Conservation (phyloP, 30 jellyfish, hydroid and myxozoan species). For the Aurelia aurita region DNA sequence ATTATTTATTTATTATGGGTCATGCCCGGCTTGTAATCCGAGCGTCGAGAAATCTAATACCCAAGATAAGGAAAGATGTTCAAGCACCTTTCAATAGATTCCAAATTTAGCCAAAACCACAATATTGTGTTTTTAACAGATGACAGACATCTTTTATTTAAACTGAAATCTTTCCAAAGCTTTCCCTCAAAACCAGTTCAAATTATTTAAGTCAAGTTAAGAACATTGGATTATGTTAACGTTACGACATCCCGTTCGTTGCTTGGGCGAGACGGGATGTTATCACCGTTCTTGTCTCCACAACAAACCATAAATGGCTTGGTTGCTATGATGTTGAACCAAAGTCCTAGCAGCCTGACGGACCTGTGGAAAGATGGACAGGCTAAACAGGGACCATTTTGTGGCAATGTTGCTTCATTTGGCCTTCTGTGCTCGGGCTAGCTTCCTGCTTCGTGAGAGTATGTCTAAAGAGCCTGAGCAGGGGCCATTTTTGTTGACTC, state of each 20-base stretch:
- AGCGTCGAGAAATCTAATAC: constrained; percentile 14
- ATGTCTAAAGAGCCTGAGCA: too few relatives aligned
- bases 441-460: too few relatives aligned
- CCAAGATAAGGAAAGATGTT: constrained; percentile 10
- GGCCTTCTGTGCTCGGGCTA: too few relatives aligned
- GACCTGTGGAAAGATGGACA: too few relatives aligned
- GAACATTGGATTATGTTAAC: background rate
- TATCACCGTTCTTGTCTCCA: too few relatives aligned
- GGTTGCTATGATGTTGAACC: too few relatives aligned
- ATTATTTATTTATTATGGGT: background rate
- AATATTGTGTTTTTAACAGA: constrained; percentile 5
- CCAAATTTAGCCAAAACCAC: constrained; percentile 37
- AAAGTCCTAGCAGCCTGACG: too few relatives aligned
- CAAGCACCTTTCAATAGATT: constrained; percentile 13
- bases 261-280: background rate
- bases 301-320: too few relatives aligned
- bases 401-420: too few relatives aligned
- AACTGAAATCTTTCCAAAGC: constrained; percentile 3
- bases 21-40: background rate
- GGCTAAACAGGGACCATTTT: too few relatives aligned
- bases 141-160: constrained; percentile 19
- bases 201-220: background rate
- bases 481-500: too few relatives aligned
- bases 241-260: background rate
- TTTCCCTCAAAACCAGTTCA: background rate